Conservation (phyloP, 2,797 vertebrate species). For the Alca torda region DNA sequence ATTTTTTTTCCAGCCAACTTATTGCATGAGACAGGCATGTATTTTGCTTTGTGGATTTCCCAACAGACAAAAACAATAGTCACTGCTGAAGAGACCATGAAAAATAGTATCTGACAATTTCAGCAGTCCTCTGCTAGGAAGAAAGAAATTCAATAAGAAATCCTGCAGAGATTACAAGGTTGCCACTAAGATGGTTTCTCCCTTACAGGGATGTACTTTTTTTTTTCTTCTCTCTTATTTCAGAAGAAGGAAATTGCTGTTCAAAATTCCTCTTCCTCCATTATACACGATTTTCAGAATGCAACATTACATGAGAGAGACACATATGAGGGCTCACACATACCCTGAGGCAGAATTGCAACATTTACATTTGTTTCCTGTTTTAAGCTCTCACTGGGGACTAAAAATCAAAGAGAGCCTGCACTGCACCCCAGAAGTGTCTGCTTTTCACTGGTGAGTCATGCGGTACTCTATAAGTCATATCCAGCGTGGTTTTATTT, state of each 20-base stretch:
- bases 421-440: background rate
- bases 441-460: background rate
- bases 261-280: background rate
- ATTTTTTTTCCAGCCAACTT: background rate
- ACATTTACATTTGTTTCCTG: conserved; percentile 16
- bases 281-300: background rate
- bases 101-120: background rate
- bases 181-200: background rate
- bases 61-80: background rate
- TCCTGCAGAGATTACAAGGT: background rate
- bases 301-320: background rate
- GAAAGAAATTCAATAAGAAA: background rate
- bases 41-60: background rate
- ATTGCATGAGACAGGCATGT: background rate
- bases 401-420: background rate
- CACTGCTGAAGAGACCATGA: background rate
- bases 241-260: background rate
- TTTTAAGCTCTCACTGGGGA: background rate
- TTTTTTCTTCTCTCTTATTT: background rate
- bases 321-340: background rate
- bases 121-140: background rate
- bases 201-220: background rate
- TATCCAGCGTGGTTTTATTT: background rate
- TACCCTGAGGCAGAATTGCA: conserved; percentile 4
- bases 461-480: background rate